Evolutionary conservation across 2,113 vertebrate genomes (phyloP).

Genomic region (Osmerus eperlanus): DNA sequence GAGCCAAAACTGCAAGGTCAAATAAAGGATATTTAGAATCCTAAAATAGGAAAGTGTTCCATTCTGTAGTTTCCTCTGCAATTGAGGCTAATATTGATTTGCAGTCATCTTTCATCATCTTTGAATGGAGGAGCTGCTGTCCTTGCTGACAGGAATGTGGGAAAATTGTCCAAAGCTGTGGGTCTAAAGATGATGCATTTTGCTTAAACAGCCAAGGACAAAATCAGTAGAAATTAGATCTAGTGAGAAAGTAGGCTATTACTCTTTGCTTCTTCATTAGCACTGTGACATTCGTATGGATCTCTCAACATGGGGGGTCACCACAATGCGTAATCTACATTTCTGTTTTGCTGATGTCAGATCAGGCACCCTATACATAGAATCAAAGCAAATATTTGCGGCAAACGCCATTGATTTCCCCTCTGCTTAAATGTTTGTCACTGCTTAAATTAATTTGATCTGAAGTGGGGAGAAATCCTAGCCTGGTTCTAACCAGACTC

Average conservation of each 20-base stretch:
- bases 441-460: background rate
- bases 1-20: too few species aligned
- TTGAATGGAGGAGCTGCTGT: conserved; percentile 26
- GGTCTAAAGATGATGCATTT: too few species aligned
- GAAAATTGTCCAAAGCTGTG: conserved; percentile 16
- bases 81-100: conserved; percentile 45
- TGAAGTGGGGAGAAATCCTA: background rate
- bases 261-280: conserved; percentile 1
- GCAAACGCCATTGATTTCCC: conserved; percentile 10
- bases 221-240: too few species aligned
- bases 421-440: background rate
- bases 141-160: conserved; percentile 5
- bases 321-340: conserved; percentile 38
- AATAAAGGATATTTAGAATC: too few species aligned
- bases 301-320: conserved; percentile 22
- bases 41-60: too few species aligned
- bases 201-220: too few species aligned
- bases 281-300: conserved; percentile 38
- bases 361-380: conserved; percentile 14
- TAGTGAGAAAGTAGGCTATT: conserved; percentile 11
- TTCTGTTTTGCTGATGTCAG: conserved; percentile 23
- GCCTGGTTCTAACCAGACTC: too few species aligned
- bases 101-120: conserved; percentile 35
- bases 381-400: background rate
- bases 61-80: too few species aligned